These are phyloP conservation scores for Anser cygnoides DNA, from an alignment of 2,113 vertebrate species.

Conservation along the genomic window DNA sequence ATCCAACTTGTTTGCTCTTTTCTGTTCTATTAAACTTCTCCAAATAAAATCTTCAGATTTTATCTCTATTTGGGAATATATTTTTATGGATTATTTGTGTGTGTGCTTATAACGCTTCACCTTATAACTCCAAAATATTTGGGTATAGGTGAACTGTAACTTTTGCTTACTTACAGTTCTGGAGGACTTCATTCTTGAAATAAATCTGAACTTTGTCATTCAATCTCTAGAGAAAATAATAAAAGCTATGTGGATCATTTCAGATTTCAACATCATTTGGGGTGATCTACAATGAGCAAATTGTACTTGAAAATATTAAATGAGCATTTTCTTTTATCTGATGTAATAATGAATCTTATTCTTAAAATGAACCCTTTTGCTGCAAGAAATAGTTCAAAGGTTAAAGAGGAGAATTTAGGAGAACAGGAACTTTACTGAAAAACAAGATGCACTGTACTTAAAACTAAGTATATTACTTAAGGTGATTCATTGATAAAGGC, in stretches of 20 bases:
- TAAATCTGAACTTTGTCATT: not conserved
- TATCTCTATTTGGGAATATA: not conserved
- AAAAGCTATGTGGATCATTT: not conserved
- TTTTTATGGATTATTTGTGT: not conserved
- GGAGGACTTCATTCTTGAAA: not conserved
- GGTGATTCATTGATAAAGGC: not conserved
- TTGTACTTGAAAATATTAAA: not conserved
- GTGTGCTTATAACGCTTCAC: not conserved
- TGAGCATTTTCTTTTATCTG: constrained; percentile 16
- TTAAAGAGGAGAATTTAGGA: not conserved
- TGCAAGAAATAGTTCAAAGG: not conserved
- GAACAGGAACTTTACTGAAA: not conserved
- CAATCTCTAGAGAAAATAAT: not conserved
- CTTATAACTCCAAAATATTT: not conserved
- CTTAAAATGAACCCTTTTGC: not conserved
- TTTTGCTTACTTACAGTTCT: not conserved
- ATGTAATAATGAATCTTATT: not conserved
- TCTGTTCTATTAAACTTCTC: not conserved
- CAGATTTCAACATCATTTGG: not conserved
- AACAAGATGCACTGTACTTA: not conserved
- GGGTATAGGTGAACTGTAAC: not conserved
- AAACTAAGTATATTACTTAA: not conserved
- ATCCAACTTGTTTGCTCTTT: not conserved
- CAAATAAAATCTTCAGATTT: not conserved
- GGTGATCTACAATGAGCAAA: not conserved